phyloP scores from a whole-genome alignment of 2,113 vertebrate genomes.

The Poeciliopsis occidentalis region DNA sequence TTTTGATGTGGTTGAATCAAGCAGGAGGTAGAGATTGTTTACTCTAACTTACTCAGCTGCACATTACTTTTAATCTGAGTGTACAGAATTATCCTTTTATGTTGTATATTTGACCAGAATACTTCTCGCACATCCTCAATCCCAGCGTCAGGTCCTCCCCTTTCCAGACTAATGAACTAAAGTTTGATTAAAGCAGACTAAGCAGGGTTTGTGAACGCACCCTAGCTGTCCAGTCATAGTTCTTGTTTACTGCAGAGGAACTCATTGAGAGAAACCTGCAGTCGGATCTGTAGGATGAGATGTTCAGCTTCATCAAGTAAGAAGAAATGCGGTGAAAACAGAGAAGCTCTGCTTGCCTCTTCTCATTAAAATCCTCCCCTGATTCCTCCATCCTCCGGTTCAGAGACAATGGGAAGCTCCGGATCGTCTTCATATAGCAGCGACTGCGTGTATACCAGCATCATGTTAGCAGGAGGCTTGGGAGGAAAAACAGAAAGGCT shows the following conservation, averaged over 20 bases:
- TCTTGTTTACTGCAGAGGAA: not conserved
- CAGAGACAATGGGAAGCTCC: not conserved
- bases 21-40: no score
- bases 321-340: not conserved
- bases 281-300: not conserved
- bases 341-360: not conserved
- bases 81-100: no score
- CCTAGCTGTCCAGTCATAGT: not conserved
- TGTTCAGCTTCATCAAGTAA: not conserved
- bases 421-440: constrained; percentile 41
- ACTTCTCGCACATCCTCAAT: no score
- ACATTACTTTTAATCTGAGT: no score
- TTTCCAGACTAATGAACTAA: no score
- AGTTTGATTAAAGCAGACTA: no score
- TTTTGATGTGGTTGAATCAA: no score
- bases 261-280: not conserved
- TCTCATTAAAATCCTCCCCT: not conserved
- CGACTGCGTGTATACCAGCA: constrained; percentile 30
- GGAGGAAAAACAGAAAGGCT: constrained; percentile 49
- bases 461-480: constrained; percentile 48
- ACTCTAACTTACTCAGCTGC: no score
- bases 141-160: no score
- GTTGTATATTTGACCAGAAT: no score
- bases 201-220: no score
- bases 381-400: not conserved